Evolutionary conservation across 2,888 invertebrate species (phyloP).

Genomic region (Norana najaformis): DNA sequence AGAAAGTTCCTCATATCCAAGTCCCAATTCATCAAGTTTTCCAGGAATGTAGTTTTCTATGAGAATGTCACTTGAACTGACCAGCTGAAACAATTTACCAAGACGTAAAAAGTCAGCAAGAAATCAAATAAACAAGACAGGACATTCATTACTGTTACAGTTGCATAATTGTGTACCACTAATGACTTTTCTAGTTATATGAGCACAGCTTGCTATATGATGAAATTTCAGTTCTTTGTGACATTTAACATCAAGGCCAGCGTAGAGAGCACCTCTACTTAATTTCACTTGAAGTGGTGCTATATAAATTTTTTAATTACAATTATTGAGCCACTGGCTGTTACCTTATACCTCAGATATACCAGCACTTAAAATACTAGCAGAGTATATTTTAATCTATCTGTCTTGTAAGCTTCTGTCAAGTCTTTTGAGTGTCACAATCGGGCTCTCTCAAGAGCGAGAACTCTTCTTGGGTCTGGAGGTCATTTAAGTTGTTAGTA

Average conservation of each 20-base stretch:
- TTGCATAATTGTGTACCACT: too few relatives aligned
- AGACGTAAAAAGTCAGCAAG: not conserved
- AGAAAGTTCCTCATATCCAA: slow-evolving; percentile 79
- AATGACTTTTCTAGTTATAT: too few relatives aligned
- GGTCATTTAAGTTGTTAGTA: not conserved
- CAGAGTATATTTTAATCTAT: not conserved
- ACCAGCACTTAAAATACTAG: not conserved
- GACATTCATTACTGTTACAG: too few relatives aligned
- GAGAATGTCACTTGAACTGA: slow-evolving; percentile 79
- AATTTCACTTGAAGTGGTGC: too few relatives aligned
- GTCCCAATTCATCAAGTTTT: slow-evolving; percentile 73
- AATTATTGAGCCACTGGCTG: too few relatives aligned
- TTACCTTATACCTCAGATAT: not conserved
- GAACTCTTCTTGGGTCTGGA: not conserved
- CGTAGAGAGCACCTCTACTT: too few relatives aligned
- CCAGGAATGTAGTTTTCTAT: slow-evolving; percentile 94
- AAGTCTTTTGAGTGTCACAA: not conserved
- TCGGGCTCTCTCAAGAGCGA: not conserved
- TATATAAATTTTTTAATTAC: too few relatives aligned
- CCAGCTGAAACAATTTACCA: slow-evolving; percentile 67
- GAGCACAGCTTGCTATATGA: too few relatives aligned
- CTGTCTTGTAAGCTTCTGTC: not conserved
- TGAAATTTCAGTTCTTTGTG: too few relatives aligned
- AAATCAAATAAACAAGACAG: not conserved
- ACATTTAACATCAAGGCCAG: too few relatives aligned